Evolutionary conservation across 2,797 vertebrate genomes (phyloP).

Genomic region (Sebastes jordani): DNA sequence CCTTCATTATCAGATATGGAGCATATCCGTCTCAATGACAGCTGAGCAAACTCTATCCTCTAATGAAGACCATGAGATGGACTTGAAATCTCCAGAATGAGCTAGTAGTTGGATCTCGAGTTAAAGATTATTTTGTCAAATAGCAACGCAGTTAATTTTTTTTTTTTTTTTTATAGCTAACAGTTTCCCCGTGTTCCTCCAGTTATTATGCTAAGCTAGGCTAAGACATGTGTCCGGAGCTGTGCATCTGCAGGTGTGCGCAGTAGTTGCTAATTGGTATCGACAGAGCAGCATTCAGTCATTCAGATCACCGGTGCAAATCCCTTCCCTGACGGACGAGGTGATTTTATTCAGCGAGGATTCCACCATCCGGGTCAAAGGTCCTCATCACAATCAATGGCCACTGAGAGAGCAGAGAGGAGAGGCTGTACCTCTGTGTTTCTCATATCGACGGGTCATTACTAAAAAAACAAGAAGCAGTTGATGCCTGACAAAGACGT

Average conservation of each 20-base stretch:
- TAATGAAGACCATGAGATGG: background rate
- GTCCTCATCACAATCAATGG: conserved; percentile 59
- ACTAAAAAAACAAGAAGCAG: background rate
- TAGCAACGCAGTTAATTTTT: background rate
- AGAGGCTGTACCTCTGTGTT: conserved; percentile 9
- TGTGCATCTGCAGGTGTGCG: conserved; percentile 28
- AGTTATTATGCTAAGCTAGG: background rate
- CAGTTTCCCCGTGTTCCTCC: background rate
- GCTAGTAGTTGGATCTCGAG: background rate
- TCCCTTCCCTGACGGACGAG: conserved; percentile 52
- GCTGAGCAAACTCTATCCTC: background rate
- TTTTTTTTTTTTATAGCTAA: background rate
- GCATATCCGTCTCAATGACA: background rate
- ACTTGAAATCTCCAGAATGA: background rate
- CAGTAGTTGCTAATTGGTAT: conserved; percentile 68
- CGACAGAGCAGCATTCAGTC: conserved; percentile 42
- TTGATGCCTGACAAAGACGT: background rate
- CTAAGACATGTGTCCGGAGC: background rate
- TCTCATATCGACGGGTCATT: conserved; percentile 32
- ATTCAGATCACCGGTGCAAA: conserved; percentile 63
- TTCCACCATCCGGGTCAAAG: conserved; percentile 51
- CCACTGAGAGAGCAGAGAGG: conserved; percentile 34
- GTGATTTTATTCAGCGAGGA: conserved; percentile 54
- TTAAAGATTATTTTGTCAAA: background rate
- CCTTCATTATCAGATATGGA: background rate